phyloP scores from a whole-genome alignment of 2,113 vertebrate genomes.

The Lipophrys pholis region DNA sequence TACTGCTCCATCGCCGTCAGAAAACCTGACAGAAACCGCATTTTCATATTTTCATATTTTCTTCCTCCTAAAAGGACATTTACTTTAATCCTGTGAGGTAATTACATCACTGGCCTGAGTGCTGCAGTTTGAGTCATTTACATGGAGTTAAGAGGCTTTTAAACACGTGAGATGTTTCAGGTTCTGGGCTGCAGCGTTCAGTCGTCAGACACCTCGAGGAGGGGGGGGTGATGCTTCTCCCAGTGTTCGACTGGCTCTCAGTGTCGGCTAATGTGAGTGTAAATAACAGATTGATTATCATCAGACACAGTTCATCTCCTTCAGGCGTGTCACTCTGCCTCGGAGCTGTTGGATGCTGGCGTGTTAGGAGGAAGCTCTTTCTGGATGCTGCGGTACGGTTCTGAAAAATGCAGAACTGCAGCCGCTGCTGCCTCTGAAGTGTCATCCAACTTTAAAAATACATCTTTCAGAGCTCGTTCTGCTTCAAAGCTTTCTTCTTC shows the following conservation, averaged over 20 bases:
- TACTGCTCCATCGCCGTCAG: too few species aligned
- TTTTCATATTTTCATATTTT: slow-evolving; percentile 3
- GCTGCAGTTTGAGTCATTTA: not conserved
- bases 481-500: slow-evolving; percentile 63
- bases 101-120: not conserved
- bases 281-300: slow-evolving; percentile 57
- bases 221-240: slow-evolving; percentile 1
- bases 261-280: slow-evolving; percentile 44
- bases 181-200: not conserved
- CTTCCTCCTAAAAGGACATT: not conserved
- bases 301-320: slow-evolving; percentile 28
- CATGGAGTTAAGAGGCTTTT: not conserved
- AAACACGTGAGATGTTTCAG: not conserved
- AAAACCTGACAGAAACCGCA: too few species aligned
- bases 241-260: slow-evolving; percentile 1
- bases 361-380: slow-evolving; percentile 47
- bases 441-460: slow-evolving; percentile 71
- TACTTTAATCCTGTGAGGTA: not conserved
- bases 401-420: slow-evolving; percentile 53
- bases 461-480: slow-evolving; percentile 56
- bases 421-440: slow-evolving; percentile 64
- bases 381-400: slow-evolving; percentile 41
- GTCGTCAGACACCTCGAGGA: not conserved
- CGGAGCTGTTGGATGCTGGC: not conserved
- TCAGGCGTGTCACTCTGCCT: slow-evolving; percentile 16